Evolutionary conservation across 2,113 vertebrate species (phyloP).

Genomic region (Periophthalmodon schlosseri): DNA sequence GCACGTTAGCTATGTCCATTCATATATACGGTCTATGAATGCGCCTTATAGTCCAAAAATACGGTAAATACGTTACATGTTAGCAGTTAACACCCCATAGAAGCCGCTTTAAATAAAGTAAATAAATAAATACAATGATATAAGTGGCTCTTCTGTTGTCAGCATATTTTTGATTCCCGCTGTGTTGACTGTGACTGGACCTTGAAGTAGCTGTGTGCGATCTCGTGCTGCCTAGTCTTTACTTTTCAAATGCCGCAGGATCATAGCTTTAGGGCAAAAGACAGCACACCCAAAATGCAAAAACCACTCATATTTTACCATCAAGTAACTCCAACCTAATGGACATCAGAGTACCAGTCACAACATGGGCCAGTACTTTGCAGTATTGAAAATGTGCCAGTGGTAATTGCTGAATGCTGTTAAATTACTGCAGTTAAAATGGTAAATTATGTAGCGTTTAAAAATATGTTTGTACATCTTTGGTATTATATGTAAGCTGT

Average conservation of each 20-base stretch:
- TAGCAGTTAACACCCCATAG: too few species aligned
- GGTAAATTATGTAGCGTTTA: not conserved
- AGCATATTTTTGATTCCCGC: not conserved
- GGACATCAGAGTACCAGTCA: not conserved
- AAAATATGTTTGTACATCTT: too few species aligned
- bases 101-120: too few species aligned
- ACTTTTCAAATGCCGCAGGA: constrained; percentile 16
- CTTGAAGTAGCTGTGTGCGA: not conserved
- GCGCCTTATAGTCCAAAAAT: too few species aligned
- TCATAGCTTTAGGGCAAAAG: constrained; percentile 8
- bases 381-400: not conserved
- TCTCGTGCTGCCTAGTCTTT: not conserved
- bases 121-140: not conserved
- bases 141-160: not conserved
- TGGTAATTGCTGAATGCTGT: not conserved
- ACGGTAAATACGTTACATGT: too few species aligned
- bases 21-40: too few species aligned
- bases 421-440: not conserved
- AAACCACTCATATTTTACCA: not conserved
- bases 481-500: too few species aligned
- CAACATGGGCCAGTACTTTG: not conserved
- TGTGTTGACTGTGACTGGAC: not conserved
- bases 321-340: not conserved
- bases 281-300: not conserved
- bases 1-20: too few species aligned